Evolutionary conservation across 2,113 vertebrate genomes (phyloP).

Genomic region (Tympanuchus pallidicinctus): DNA sequence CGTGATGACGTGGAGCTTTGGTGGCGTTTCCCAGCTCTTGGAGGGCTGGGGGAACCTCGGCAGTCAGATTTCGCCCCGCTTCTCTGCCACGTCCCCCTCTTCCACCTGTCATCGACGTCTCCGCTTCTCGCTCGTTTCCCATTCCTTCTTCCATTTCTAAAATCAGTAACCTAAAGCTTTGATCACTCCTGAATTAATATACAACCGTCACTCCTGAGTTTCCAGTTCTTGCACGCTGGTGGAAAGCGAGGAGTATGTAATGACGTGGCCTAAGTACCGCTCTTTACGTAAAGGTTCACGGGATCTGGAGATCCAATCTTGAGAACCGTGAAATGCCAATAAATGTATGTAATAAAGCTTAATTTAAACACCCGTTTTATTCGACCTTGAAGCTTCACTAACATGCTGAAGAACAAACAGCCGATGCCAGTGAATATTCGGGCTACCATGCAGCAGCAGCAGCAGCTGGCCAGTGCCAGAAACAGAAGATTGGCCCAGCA

Average conservation of each 20-base stretch:
- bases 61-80: not conserved
- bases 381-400: slow-evolving; percentile 99
- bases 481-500: slow-evolving; percentile 98
- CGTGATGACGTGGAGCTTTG: not conserved
- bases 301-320: slow-evolving; percentile 80
- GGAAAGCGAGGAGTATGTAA: slow-evolving; percentile 71
- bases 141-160: slow-evolving; percentile 58
- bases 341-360: slow-evolving; percentile 82
- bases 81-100: slow-evolving; percentile 42
- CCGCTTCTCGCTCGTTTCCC: slow-evolving; percentile 70
- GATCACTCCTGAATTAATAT: slow-evolving; percentile 57
- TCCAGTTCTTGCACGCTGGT: slow-evolving; percentile 74
- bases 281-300: slow-evolving; percentile 74
- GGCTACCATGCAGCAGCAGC: slow-evolving; percentile 97
- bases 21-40: accelerated
- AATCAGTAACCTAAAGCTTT: slow-evolving; percentile 62
- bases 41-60: not conserved
- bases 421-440: slow-evolving; percentile 95
- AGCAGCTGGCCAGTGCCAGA: slow-evolving; percentile 95
- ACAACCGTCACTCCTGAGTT: slow-evolving; percentile 68
- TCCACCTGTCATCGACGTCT: slow-evolving; percentile 36
- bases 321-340: slow-evolving; percentile 81
- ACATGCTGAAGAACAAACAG: slow-evolving; percentile 99
- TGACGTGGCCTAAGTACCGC: slow-evolving; percentile 71
- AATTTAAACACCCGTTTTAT: slow-evolving; percentile 88